Conservation (phyloP, 2,113 vertebrate genomes). For the Rhinolophus sinicus region DNA sequence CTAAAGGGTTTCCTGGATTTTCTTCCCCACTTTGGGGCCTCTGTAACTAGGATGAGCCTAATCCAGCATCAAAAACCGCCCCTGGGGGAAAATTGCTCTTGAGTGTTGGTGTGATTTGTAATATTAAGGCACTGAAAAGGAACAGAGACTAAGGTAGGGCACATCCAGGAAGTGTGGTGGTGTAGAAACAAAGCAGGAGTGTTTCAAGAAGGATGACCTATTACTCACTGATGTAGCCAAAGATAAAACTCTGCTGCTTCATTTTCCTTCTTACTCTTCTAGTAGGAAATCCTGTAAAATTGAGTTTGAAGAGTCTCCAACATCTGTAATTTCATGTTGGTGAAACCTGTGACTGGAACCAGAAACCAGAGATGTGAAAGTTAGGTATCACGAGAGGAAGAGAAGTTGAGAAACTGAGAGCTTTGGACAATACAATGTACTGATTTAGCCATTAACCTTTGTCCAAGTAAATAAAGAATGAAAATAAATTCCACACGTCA, state of each 20-base stretch:
- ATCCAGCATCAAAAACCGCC: neutral
- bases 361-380: neutral
- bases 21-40: neutral
- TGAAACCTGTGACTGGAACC: neutral
- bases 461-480: neutral
- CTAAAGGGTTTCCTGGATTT: neutral
- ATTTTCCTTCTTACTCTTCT: neutral
- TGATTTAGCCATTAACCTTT: neutral
- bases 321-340: neutral
- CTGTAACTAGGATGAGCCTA: neutral
- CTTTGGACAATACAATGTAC: neutral
- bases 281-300: neutral
- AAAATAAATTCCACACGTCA: neutral
- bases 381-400: neutral
- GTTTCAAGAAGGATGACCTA: neutral
- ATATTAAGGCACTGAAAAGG: neutral
- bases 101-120: neutral
- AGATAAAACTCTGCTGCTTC: neutral
- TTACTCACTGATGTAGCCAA: too few relatives aligned
- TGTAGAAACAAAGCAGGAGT: neutral
- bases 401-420: neutral
- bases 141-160: neutral
- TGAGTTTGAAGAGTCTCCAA: neutral
- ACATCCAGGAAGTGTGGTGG: neutral
- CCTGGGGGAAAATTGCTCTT: neutral